Evolutionary conservation across 2,113 vertebrate species (phyloP).

Genomic region (Suncus etruscus): DNA sequence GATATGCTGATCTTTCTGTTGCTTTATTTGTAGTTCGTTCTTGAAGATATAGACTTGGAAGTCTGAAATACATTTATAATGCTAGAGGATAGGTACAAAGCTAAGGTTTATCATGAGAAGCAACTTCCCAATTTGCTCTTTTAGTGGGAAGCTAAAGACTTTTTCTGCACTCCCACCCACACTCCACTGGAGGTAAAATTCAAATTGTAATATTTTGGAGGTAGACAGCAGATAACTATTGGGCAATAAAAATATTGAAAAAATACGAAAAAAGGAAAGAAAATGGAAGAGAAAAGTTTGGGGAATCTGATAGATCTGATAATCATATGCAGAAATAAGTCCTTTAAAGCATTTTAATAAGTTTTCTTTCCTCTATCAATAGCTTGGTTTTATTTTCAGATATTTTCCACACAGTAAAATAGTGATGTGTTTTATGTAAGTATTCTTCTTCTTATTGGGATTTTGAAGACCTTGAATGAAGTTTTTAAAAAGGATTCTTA

Average conservation of each 20-base stretch:
- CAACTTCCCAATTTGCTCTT: neutral
- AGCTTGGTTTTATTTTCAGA: neutral
- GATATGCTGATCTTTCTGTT: neutral
- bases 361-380: neutral
- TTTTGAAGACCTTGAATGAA: neutral
- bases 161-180: no score
- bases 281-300: neutral
- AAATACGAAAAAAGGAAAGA: no score
- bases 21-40: neutral
- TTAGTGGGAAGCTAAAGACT: neutral
- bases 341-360: neutral
- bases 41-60: neutral
- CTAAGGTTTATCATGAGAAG: neutral
- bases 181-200: neutral
- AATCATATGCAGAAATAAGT: neutral
- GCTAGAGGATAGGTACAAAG: neutral
- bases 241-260: neutral
- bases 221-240: neutral
- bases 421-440: neutral
- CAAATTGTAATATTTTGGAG: neutral
- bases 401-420: neutral
- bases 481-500: neutral
- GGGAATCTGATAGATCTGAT: neutral
- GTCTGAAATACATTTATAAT: neutral
- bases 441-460: conserved; percentile 1